Percentiles rank a stretch among this genome's conserved stretches.
These are phyloP conservation scores for Cavia aperea DNA, from an alignment of 2,113 vertebrate species.

Conservation along the genomic window DNA sequence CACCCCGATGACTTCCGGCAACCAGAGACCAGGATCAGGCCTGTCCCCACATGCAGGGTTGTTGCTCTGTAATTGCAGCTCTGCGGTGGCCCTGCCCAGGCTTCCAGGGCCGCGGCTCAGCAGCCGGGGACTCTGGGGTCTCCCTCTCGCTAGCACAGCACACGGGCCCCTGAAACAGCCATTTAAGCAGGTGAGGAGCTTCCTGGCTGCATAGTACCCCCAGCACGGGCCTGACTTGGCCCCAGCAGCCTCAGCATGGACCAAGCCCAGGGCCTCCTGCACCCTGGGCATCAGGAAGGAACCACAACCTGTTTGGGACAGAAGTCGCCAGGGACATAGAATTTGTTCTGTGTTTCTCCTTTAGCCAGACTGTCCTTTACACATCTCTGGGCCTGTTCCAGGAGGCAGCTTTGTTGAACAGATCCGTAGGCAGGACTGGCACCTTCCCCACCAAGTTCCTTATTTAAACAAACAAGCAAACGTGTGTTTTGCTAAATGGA, in stretches of 20 bases:
- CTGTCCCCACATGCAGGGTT: not conserved
- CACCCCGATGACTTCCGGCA: not conserved
- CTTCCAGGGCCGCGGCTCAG: not conserved
- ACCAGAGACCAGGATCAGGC: not conserved
- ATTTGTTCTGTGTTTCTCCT: conserved; percentile 34
- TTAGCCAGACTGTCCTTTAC: not conserved
- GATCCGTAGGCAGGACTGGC: not conserved
- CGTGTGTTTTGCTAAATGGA: conserved; percentile 9
- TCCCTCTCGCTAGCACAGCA: not conserved
- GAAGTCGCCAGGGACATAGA: conserved; percentile 18
- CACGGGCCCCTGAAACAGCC: rapidly evolving
- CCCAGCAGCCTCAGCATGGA: not conserved
- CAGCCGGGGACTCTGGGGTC: rapidly evolving
- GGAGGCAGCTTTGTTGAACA: conserved; percentile 45
- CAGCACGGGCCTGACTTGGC: rapidly evolving
- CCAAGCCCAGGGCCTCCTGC: rapidly evolving
- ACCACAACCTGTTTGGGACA: not conserved
- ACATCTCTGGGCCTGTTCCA: conserved; percentile 38
- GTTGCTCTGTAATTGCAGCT: conserved; percentile 31
- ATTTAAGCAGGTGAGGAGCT: not conserved
- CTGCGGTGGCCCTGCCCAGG: not conserved
- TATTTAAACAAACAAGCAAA: conserved; percentile 49
- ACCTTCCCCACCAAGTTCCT: conserved; percentile 9
- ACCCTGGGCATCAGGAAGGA: not conserved
- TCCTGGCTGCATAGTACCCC: not conserved